Evolutionary conservation across 1,140 invertebrate genomes (phyloP).

Genomic region (Elymnias hypermnestra): DNA sequence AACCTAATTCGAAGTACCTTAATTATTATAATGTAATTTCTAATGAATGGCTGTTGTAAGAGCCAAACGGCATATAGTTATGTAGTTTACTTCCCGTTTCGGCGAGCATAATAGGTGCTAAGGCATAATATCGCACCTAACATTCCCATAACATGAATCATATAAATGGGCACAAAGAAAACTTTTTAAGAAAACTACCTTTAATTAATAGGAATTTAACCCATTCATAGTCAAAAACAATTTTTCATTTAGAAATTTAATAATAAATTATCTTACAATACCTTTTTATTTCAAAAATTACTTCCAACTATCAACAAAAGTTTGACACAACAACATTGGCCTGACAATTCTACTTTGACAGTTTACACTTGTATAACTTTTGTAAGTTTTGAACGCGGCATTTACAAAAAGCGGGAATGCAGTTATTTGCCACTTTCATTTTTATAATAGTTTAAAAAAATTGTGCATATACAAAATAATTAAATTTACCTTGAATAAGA

Average conservation of each 20-base stretch:
- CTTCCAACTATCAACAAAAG: conserved; percentile 72
- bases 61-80: conserved; percentile 16
- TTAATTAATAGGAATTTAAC: conserved; percentile 13
- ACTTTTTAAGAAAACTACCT: conserved; percentile 10
- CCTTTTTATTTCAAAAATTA: conserved; percentile 42
- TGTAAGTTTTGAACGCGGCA: no score
- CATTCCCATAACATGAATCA: conserved; percentile 68
- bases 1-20: conserved; percentile 25
- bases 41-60: conserved; percentile 15
- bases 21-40: conserved; percentile 14
- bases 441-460: no score
- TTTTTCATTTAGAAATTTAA: conserved; percentile 45
- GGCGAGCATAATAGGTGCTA: conserved; percentile 39
- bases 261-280: conserved; percentile 33
- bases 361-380: no score
- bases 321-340: conserved; percentile 66
- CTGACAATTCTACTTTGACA: conserved; percentile 40
- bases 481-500: no score
- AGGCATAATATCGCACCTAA: conserved; percentile 47
- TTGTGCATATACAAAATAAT: no score
- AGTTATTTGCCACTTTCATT: no score
- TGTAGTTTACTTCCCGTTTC: conserved; percentile 43
- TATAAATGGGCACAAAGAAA: conserved; percentile 32
- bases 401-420: no score
- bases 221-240: conserved; percentile 18